These are phyloP conservation scores for Coenobita brevimanus DNA, from an alignment of 1,140 invertebrate species.

Conservation along the genomic window DNA sequence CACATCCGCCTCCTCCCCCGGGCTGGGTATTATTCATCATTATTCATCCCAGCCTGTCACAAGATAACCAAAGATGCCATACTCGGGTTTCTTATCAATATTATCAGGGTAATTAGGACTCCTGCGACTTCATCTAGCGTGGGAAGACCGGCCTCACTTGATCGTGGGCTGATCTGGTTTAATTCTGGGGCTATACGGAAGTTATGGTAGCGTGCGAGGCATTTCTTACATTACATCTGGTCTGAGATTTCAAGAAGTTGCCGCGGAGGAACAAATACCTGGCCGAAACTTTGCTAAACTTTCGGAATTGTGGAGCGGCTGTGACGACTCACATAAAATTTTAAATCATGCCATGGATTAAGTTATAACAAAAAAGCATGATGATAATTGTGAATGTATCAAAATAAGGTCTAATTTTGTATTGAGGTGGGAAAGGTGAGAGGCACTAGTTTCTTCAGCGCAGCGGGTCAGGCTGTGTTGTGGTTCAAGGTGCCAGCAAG, in stretches of 20 bases:
- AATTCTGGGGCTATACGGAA: background rate
- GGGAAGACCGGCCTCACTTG: background rate
- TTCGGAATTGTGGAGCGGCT: background rate
- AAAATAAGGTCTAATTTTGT: background rate
- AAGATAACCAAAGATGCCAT: slow-evolving; percentile 40
- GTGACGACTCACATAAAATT: background rate
- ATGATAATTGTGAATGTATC: background rate
- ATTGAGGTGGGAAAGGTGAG: slow-evolving; percentile 34
- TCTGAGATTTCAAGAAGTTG: slow-evolving; percentile 27
- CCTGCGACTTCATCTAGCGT: background rate
- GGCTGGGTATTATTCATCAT: slow-evolving; percentile 36
- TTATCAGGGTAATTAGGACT: background rate
- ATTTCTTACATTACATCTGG: slow-evolving; percentile 57
- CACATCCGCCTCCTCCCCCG: slow-evolving; percentile 29
- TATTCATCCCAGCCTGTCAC: slow-evolving; percentile 29
- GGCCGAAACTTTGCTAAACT: slow-evolving; percentile 22
- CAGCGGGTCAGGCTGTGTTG: slow-evolving; percentile 3
- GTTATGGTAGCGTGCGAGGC: background rate
- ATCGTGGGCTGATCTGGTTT: background rate
- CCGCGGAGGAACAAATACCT: slow-evolving; percentile 41
- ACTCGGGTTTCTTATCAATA: background rate
- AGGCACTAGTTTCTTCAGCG: slow-evolving; percentile 44
- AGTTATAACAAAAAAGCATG: background rate
- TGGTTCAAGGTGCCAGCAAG: background rate
- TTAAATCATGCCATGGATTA: background rate